Conservation (phyloP, 2,113 vertebrate genomes). For the cattle (Bos taurus) region DNA sequence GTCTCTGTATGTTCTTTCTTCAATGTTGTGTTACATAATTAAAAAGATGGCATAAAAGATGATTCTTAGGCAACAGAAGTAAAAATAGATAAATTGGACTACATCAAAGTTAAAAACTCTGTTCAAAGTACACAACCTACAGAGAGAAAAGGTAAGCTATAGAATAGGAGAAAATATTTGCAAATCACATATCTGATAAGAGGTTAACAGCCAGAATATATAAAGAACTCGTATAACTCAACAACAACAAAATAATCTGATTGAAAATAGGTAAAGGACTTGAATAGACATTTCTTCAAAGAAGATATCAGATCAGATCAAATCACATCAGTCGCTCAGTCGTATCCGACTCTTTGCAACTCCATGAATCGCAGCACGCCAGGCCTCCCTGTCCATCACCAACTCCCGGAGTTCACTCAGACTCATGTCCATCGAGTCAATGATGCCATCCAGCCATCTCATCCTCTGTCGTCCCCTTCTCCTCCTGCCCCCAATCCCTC, state of each 20-base stretch:
- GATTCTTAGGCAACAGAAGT: not conserved
- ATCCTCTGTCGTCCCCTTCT: no score
- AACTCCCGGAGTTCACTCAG: no score
- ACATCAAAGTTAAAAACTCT: not conserved
- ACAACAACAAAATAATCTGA: not conserved
- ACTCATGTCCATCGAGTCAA: no score
- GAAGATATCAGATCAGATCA: not conserved
- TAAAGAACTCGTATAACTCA: not conserved
- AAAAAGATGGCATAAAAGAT: not conserved
- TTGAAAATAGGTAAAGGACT: not conserved
- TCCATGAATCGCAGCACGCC: no score
- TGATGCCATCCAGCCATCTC: no score
- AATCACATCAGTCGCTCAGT: no score
- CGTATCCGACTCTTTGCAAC: no score
- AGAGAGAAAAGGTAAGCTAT: not conserved
- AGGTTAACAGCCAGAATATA: not conserved
- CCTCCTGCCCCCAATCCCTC: no score
- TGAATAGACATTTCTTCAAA: not conserved
- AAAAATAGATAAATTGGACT: not conserved
- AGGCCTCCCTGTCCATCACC: no score
- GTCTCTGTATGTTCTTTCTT: not conserved
- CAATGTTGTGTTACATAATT: not conserved
- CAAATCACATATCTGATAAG: not conserved
- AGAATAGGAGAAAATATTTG: not conserved
- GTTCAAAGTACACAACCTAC: not conserved